Percentiles rank a stretch among this genome's conserved stretches.
phyloP scores from a whole-genome alignment of 2,113 vertebrate species.

The Phaethornis superciliosus region DNA sequence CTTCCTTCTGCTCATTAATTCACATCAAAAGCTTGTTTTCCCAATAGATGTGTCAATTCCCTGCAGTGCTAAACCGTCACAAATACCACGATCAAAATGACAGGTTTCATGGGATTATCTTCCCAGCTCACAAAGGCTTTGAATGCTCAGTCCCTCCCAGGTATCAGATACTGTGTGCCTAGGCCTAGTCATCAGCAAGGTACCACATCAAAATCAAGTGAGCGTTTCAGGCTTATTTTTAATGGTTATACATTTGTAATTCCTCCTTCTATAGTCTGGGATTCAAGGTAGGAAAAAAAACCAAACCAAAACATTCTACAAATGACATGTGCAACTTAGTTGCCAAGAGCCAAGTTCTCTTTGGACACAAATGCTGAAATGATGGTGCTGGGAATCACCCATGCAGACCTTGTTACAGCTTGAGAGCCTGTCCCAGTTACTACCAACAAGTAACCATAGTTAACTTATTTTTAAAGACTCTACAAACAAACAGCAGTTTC shows the following conservation, averaged over 20 bases:
- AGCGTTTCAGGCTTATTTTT: not conserved
- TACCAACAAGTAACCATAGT: not conserved
- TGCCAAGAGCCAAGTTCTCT: not conserved
- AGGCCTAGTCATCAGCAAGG: not conserved
- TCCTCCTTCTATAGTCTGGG: not conserved
- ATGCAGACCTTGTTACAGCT: fast-evolving
- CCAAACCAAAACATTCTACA: not conserved
- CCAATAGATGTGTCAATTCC: slow-evolving; percentile 31
- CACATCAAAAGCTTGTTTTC: slow-evolving; percentile 24
- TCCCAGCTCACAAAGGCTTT: not conserved
- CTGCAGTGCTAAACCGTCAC: slow-evolving; percentile 18
- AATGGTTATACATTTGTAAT: not conserved
- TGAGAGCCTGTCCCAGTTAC: not conserved
- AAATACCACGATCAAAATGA: not conserved
- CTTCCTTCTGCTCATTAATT: slow-evolving; percentile 36
- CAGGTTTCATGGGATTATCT: not conserved
- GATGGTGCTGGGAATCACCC: not conserved
- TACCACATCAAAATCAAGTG: not conserved
- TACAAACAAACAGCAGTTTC: not conserved
- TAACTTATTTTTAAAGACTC: not conserved
- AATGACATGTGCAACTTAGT: fast-evolving
- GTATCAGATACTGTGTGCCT: not conserved
- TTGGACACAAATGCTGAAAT: not conserved
- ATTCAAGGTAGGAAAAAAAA: not conserved
- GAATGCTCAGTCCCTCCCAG: not conserved